phyloP scores from a whole-genome alignment of 2,113 vertebrate species.

The Uropsilus gracilis region DNA sequence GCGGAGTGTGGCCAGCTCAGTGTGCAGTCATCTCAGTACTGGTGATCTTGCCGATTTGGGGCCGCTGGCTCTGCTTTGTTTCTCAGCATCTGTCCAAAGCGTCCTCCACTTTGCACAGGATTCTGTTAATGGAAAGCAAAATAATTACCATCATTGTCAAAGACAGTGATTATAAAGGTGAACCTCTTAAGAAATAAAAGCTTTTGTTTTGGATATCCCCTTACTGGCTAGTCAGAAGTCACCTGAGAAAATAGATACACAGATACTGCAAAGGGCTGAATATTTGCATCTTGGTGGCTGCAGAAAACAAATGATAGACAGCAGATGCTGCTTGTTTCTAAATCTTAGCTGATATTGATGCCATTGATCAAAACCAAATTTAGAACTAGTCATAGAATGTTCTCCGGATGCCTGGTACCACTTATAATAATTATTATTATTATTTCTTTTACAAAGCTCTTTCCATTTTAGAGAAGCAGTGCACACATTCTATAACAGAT shows the following conservation, averaged over 20 bases:
- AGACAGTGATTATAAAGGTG: neutral
- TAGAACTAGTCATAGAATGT: neutral
- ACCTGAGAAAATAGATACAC: neutral
- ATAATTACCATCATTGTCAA: neutral
- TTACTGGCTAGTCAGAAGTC: neutral
- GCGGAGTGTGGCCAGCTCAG: neutral
- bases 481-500: neutral
- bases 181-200: neutral
- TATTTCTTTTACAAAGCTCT: neutral
- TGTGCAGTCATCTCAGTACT: neutral
- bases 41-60: neutral
- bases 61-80: neutral
- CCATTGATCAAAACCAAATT: neutral
- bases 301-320: neutral
- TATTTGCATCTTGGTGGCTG: neutral
- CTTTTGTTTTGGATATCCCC: neutral
- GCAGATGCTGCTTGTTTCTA: neutral
- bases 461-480: neutral
- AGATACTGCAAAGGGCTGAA: neutral
- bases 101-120: neutral
- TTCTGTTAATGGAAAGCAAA: constrained; percentile 17
- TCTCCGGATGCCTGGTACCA: neutral
- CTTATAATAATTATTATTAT: neutral
- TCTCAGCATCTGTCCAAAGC: neutral
- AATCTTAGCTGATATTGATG: neutral